These are phyloP conservation scores for Corythoichthys haematopterus DNA, from an alignment of 2,113 vertebrate genomes.

Conservation along the genomic window DNA sequence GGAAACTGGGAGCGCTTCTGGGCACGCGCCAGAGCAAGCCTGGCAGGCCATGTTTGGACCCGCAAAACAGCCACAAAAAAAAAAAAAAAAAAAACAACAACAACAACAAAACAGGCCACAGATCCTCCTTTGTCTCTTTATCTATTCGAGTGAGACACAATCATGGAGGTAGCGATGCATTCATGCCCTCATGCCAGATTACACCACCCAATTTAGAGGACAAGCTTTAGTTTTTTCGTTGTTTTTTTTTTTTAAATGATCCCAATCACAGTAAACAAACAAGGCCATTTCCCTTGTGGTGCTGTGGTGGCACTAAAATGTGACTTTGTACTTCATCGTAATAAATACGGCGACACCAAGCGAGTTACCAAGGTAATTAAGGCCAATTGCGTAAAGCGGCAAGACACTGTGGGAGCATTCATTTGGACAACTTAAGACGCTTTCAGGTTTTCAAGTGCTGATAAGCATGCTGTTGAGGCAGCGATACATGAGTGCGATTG, in stretches of 20 bases:
- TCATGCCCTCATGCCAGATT: slow-evolving; percentile 6
- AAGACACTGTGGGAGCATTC: slow-evolving; percentile 23
- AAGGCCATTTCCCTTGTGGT: slow-evolving; percentile 8
- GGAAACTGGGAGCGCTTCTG: slow-evolving; percentile 59
- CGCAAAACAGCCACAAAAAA: slow-evolving; percentile 9
- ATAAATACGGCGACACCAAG: slow-evolving; percentile 36
- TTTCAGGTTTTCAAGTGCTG: slow-evolving; percentile 34
- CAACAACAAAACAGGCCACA: slow-evolving; percentile 11
- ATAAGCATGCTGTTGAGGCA: slow-evolving; percentile 34
- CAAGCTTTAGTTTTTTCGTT: no score
- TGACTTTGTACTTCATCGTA: slow-evolving; percentile 34
- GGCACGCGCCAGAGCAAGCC: slow-evolving; percentile 43
- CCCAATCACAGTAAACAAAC: slow-evolving; percentile 18
- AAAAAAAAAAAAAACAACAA: not conserved
- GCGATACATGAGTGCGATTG: not conserved
- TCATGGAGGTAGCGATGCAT: slow-evolving; percentile 3
- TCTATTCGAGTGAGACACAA: slow-evolving; percentile 10
- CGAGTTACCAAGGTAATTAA: slow-evolving; percentile 48
- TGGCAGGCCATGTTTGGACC: slow-evolving; percentile 37
- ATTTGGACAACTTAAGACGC: slow-evolving; percentile 46
- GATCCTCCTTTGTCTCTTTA: slow-evolving; percentile 13
- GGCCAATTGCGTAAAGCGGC: slow-evolving; percentile 22
- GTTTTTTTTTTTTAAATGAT: slow-evolving; percentile 7
- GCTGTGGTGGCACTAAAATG: slow-evolving; percentile 21
- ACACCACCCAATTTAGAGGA: not conserved